phyloP scores from a whole-genome alignment of 2,797 vertebrate genomes.

The Linurgus olivaceus region DNA sequence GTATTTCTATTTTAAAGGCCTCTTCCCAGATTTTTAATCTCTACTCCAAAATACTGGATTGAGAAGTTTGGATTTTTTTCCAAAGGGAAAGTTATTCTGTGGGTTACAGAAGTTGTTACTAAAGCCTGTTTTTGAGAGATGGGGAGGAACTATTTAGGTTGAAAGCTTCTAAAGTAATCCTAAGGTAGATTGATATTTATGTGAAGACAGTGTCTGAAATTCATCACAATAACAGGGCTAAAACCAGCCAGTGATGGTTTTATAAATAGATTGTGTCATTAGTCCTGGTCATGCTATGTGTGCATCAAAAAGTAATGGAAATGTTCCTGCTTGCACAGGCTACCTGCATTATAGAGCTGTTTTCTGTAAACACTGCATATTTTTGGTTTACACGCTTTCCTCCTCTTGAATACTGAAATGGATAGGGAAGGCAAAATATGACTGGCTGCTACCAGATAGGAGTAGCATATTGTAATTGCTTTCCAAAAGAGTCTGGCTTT shows the following conservation, averaged over 20 bases:
- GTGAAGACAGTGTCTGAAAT: background rate
- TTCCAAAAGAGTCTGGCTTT: background rate
- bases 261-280: background rate
- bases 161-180: background rate
- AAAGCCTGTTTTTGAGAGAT: background rate
- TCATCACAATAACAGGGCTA: background rate
- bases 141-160: background rate
- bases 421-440: background rate
- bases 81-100: background rate
- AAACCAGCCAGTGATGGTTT: background rate
- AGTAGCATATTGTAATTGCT: background rate
- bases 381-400: background rate
- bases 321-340: background rate
- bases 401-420: background rate
- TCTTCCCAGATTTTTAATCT: background rate
- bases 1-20: background rate
- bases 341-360: background rate
- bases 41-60: background rate
- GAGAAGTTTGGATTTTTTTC: background rate
- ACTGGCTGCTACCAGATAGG: background rate
- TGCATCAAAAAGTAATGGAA: background rate
- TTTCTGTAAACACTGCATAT: background rate
- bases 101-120: background rate
- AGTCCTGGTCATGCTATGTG: background rate
- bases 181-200: background rate